Evolutionary conservation across 2,888 invertebrate genomes (phyloP).

Genomic region (Cinara cedri): DNA sequence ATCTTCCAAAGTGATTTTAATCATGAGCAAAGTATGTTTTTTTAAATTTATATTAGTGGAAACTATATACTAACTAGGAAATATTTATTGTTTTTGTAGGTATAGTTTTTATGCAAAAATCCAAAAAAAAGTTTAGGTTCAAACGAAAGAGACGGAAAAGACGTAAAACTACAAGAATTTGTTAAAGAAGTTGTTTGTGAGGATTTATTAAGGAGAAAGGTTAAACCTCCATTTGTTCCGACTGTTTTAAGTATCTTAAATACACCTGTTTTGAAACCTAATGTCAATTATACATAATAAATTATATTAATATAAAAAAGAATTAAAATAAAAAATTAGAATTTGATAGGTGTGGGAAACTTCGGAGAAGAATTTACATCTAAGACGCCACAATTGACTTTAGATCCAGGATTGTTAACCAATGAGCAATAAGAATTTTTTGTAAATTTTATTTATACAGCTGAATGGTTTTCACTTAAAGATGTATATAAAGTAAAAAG

Average conservation of each 20-base stretch:
- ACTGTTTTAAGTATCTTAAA: conserved; percentile 79
- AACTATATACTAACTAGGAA: no score
- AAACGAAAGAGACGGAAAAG: conserved; percentile 97
- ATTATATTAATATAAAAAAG: neutral
- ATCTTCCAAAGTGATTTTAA: conserved; percentile 95
- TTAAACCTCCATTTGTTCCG: conserved; percentile 97
- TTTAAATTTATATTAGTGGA: conserved; percentile 34
- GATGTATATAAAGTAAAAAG: neutral
- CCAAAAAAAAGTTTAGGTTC: conserved; percentile 97
- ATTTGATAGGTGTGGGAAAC: conserved; percentile 94
- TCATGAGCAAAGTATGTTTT: conserved; percentile 88
- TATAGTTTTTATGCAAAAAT: conserved; percentile 94
- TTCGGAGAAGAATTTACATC: conserved; percentile 99
- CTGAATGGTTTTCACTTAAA: conserved; percentile 85
- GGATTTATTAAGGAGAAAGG: conserved; percentile 87
- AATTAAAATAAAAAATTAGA: conserved; percentile 66
- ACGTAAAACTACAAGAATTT: conserved; percentile 99
- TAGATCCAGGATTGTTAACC: conserved; percentile 87
- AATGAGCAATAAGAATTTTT: conserved; percentile 89
- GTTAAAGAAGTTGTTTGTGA: conserved; percentile 98
- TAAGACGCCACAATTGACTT: conserved; percentile 93
- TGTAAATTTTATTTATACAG: conserved; percentile 96
- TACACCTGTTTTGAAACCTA: no score
- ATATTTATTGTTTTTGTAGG: no score
- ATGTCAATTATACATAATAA: neutral